Percentiles rank a stretch among this genome's conserved stretches.
phyloP scores from a whole-genome alignment of 92 coral and sea anemone species.

The Parazoanthus atlanticus region DNA sequence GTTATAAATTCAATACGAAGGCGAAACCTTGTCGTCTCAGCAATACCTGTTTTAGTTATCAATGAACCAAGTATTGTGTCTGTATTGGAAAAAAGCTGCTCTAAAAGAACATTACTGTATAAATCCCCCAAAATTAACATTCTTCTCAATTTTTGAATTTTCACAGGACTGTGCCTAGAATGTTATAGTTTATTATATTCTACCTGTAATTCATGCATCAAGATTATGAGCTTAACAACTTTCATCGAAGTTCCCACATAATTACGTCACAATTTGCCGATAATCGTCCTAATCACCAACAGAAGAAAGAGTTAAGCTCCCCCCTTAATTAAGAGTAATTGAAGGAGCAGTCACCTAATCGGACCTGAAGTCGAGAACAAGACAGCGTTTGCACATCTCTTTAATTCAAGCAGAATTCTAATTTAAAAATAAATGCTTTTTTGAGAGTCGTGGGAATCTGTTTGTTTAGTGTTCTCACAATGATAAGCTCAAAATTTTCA shows the following conservation, averaged over 20 bases:
- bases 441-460: slow-evolving; percentile 25
- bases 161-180: too few species aligned
- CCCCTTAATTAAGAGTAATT: too few species aligned
- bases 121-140: background rate
- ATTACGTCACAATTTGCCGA: too few species aligned
- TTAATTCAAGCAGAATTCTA: background rate
- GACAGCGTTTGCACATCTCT: background rate
- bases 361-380: too few species aligned
- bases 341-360: too few species aligned
- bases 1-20: background rate
- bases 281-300: too few species aligned
- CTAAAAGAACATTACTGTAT: background rate
- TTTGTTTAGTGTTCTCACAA: slow-evolving; percentile 14
- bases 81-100: background rate
- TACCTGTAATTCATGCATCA: too few species aligned
- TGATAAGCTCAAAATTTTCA: slow-evolving; percentile 20
- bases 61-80: background rate
- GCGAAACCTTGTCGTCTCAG: background rate
- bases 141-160: background rate
- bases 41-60: background rate
- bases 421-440: background rate
- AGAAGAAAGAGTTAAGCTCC: too few species aligned
- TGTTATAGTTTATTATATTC: too few species aligned
- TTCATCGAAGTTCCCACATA: too few species aligned
- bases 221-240: too few species aligned